Percentiles rank a stretch among this genome's conserved stretches.
Conservation (phyloP, 1,140 invertebrate species). For the Orchestia grillus region DNA sequence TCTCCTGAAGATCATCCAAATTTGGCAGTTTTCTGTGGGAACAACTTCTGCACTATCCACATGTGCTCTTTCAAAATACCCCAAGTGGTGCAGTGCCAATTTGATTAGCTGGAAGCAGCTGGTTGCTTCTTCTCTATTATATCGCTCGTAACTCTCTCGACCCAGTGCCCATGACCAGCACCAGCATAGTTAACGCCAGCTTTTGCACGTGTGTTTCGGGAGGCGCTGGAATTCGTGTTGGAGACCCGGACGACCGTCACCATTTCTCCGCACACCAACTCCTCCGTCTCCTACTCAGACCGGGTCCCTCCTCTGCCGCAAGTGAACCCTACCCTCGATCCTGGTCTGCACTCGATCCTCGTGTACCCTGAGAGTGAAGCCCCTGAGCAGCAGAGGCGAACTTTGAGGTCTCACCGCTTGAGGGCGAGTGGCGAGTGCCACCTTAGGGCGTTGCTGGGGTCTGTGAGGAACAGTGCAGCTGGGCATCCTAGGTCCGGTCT, state of each 20-base stretch:
- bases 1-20: neutral
- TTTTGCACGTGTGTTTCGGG: neutral
- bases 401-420: neutral
- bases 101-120: neutral
- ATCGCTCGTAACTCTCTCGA: neutral
- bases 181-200: neutral
- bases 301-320: slow-evolving; percentile 40
- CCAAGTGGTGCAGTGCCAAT: neutral
- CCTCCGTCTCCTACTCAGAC: slow-evolving; percentile 30
- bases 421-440: neutral
- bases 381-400: neutral
- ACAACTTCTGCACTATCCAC: neutral
- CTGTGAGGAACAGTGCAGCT: slow-evolving; percentile 25
- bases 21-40: neutral
- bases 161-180: neutral
- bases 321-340: slow-evolving; percentile 24
- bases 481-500: neutral
- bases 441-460: slow-evolving; percentile 44
- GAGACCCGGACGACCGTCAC: slow-evolving; percentile 21
- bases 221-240: neutral
- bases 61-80: neutral
- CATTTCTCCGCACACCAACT: slow-evolving; percentile 46
- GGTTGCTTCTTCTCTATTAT: neutral
- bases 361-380: slow-evolving; percentile 14
- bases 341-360: slow-evolving; percentile 3